Percentiles rank a stretch among this genome's conserved stretches.
Conservation (phyloP, 2,888 invertebrate genomes). For the Mamestra brassicae region DNA sequence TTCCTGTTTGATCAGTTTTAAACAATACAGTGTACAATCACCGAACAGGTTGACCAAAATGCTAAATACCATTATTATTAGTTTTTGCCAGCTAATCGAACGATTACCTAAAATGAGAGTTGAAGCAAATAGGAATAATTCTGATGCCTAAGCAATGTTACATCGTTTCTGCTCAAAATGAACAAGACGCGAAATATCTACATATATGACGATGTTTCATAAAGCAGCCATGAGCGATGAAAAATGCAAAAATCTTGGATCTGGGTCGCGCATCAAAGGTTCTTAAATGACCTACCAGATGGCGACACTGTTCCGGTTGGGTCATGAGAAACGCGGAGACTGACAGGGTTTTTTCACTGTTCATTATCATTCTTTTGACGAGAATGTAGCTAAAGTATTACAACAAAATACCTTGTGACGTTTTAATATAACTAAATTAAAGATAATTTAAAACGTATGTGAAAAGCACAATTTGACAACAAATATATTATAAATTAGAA, state of each 20-base stretch:
- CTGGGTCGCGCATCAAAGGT: constrained; percentile 74
- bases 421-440: no score
- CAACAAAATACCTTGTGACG: no score
- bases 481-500: no score
- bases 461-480: no score
- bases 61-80: background rate
- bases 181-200: constrained; percentile 14
- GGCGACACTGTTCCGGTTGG: constrained; percentile 62
- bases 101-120: background rate
- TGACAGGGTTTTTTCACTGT: background rate
- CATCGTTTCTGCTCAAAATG: constrained; percentile 4
- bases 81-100: background rate
- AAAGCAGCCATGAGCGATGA: constrained; percentile 67
- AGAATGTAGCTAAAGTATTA: background rate
- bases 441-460: no score
- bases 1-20: no score
- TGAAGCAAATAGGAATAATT: background rate
- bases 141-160: no score
- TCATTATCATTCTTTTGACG: background rate
- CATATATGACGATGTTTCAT: constrained; percentile 60
- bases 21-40: background rate
- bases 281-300: constrained; percentile 74
- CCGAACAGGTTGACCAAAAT: background rate
- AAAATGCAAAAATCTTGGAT: constrained; percentile 78
- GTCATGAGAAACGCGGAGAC: constrained; percentile 53